Conservation (phyloP, 2,113 vertebrate genomes). For the Eublepharis macularius region DNA sequence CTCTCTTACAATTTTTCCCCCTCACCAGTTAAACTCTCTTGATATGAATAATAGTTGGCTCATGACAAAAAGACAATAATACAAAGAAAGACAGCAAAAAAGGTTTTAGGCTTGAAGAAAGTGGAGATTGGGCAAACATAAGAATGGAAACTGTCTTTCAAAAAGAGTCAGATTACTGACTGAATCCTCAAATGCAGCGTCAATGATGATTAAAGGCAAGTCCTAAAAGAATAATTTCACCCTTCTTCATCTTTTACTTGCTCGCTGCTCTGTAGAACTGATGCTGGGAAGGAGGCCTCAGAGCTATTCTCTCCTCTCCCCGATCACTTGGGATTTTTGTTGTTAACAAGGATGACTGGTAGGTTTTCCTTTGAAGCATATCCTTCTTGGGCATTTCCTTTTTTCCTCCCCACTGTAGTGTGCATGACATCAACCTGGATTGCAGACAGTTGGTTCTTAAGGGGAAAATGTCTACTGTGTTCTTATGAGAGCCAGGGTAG, state of each 20-base stretch:
- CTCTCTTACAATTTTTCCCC: not conserved
- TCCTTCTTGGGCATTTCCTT: not conserved
- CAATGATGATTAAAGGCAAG: not conserved
- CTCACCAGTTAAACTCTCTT: not conserved
- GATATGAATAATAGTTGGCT: constrained; percentile 8
- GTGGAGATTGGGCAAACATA: constrained; percentile 12
- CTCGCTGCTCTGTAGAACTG: not conserved
- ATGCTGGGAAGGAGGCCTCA: not conserved
- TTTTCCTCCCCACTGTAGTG: not conserved
- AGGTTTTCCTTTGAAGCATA: not conserved
- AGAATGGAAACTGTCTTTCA: not conserved
- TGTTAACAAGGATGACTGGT: constrained; percentile 18
- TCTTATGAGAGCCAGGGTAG: not conserved
- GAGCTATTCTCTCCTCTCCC: not conserved
- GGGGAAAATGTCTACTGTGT: constrained; percentile 18
- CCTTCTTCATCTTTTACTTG: not conserved
- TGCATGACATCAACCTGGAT: not conserved
- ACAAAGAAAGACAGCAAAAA: not conserved
- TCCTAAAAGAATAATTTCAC: not conserved
- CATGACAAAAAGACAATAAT: not conserved
- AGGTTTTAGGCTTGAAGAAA: constrained; percentile 15
- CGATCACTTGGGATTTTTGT: not conserved
- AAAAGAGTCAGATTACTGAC: not conserved
- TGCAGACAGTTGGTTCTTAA: not conserved
- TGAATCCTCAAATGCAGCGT: not conserved